Conservation (phyloP, 2,113 vertebrate genomes). For the Acinonyx jubatus region DNA sequence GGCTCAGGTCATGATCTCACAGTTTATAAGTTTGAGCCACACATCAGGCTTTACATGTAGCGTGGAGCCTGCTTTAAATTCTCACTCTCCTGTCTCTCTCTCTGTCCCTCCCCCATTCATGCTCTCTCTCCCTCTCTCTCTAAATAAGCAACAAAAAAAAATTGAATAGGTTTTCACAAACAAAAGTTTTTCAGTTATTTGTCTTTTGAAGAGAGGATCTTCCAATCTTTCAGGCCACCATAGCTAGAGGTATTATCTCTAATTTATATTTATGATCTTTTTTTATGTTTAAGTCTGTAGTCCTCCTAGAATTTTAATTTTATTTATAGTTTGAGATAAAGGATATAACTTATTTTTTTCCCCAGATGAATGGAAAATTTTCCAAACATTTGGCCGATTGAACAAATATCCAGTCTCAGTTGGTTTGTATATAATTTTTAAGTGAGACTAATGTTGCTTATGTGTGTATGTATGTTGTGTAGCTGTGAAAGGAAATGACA, state of each 20-base stretch:
- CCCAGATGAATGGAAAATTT: not conserved
- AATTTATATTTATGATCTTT: not conserved
- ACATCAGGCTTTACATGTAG: no score
- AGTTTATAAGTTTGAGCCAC: no score
- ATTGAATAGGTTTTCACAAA: not conserved
- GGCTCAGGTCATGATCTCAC: no score
- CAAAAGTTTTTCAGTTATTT: not conserved
- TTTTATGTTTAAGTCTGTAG: not conserved
- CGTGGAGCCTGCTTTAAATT: no score
- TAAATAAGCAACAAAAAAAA: no score
- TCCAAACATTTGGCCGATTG: not conserved
- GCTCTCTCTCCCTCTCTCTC: no score
- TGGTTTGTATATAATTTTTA: constrained; percentile 48
- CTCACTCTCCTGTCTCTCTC: no score
- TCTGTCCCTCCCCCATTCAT: no score
- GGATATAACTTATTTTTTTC: not conserved
- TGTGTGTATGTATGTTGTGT: not conserved
- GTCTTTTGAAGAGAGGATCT: not conserved
- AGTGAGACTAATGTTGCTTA: constrained; percentile 32
- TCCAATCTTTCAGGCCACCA: not conserved
- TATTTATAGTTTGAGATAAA: not conserved
- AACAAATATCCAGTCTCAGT: not conserved
- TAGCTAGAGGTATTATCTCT: not conserved
- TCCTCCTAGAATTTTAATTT: not conserved
- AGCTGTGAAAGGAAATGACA: constrained; percentile 31